These are phyloP conservation scores for Molossus molossus DNA, from an alignment of 2,797 vertebrate species.

Conservation along the genomic window DNA sequence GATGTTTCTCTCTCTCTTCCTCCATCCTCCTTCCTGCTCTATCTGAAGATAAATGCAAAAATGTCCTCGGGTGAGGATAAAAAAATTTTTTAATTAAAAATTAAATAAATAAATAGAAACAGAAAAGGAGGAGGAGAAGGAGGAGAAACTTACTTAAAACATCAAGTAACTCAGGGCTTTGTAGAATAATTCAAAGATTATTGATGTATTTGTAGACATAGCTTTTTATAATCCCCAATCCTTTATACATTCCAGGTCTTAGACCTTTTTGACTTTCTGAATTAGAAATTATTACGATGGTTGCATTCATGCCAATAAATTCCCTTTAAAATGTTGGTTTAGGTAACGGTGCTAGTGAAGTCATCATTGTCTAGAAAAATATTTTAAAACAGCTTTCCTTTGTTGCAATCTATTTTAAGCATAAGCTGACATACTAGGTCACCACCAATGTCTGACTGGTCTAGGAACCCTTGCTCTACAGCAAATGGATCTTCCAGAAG, in stretches of 20 bases:
- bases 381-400: slow-evolving; percentile 13
- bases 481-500: slow-evolving; percentile 15
- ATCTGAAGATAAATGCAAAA: too few species aligned
- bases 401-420: neutral
- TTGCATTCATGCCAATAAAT: slow-evolving; percentile 35
- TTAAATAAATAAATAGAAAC: too few species aligned
- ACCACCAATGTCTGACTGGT: slow-evolving; percentile 64
- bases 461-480: slow-evolving; percentile 56
- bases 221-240: neutral
- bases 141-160: neutral
- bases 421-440: neutral
- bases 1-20: too few species aligned
- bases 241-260: neutral
- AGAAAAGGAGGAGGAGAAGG: neutral
- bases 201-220: neutral
- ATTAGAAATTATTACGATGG: slow-evolving; percentile 8
- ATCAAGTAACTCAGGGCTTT: slow-evolving; percentile 20
- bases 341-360: slow-evolving; percentile 14
- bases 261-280: slow-evolving; percentile 18
- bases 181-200: slow-evolving; percentile 66
- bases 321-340: neutral
- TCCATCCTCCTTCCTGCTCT: too few species aligned
- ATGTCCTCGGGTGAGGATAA: too few species aligned
- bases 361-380: slow-evolving; percentile 61
- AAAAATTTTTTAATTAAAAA: neutral